Conservation (phyloP, 1,140 invertebrate genomes). For the Solen grandis region DNA sequence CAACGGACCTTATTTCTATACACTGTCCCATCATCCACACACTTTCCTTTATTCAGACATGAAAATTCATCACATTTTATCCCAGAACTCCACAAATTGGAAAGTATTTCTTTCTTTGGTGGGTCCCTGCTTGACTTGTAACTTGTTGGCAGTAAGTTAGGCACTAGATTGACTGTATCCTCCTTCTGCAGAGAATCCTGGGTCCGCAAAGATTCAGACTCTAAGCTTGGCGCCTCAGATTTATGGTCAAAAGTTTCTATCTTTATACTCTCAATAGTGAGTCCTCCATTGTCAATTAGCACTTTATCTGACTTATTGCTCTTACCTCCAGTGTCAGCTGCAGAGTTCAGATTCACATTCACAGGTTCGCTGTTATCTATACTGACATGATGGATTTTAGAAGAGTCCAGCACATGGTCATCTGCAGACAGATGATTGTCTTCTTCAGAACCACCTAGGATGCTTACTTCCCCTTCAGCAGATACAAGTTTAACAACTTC, state of each 20-base stretch:
- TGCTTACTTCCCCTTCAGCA: background rate
- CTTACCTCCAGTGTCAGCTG: background rate
- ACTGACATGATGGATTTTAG: background rate
- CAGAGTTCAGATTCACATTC: background rate
- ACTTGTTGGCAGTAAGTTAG: conserved; percentile 7
- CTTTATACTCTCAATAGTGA: background rate
- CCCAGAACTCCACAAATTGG: background rate
- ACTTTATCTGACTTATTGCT: background rate
- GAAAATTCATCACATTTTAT: conserved; percentile 66
- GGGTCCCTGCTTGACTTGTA: background rate
- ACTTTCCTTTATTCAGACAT: conserved; percentile 72
- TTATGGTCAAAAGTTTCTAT: conserved; percentile 32
- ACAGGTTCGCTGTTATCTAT: background rate
- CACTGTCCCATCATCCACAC: conserved; percentile 55
- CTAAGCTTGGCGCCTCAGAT: background rate
- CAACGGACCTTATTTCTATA: conserved; percentile 56
- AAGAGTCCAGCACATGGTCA: background rate
- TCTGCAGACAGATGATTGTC: background rate
- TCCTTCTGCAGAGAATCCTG: conserved; percentile 20
- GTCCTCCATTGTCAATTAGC: background rate
- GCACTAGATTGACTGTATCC: conserved; percentile 34
- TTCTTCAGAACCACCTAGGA: background rate
- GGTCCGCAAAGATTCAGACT: conserved; percentile 26
- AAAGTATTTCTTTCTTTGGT: background rate
- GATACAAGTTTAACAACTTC: conserved; percentile 12